A percentile compares a stretch with the other conserved stretches of the same genome.
phyloP scores from a whole-genome alignment of 2,113 vertebrate genomes.

The Thamnophis sirtalis region DNA sequence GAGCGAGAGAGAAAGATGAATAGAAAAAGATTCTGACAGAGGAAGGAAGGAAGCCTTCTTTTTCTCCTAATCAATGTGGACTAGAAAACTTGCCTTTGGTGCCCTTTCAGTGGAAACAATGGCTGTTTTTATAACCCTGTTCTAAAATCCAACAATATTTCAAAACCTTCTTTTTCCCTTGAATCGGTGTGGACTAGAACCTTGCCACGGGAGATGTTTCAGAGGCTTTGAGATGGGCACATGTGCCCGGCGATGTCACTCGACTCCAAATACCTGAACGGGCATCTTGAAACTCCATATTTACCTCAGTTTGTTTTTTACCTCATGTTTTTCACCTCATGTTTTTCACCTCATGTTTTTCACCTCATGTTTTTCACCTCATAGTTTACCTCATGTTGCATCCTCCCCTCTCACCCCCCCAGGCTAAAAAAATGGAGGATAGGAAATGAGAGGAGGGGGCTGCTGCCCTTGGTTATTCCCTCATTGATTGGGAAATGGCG shows the following conservation, averaged over 20 bases:
- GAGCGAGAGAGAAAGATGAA: not conserved
- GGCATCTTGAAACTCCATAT: constrained; percentile 44
- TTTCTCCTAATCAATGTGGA: not conserved
- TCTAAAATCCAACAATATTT: not conserved
- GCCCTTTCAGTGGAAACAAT: not conserved
- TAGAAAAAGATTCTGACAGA: not conserved
- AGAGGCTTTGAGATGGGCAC: no score
- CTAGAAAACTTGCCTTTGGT: not conserved
- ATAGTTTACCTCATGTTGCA: constrained; percentile 17
- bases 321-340: no score
- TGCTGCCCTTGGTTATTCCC: constrained; percentile 63
- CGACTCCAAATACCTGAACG: not conserved
- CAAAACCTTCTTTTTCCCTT: not conserved
- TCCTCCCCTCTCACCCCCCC: not conserved
- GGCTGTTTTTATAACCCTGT: not conserved
- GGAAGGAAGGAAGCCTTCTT: not conserved
- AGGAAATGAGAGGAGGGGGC: constrained; percentile 55
- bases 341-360: not conserved
- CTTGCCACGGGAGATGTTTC: not conserved
- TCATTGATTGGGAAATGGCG: constrained; percentile 79
- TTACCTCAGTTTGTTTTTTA: not conserved
- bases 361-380: constrained; percentile 1
- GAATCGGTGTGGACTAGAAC: not conserved
- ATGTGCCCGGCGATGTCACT: not conserved
- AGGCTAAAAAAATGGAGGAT: constrained; percentile 33